Evolutionary conservation across 2,888 invertebrate genomes (phyloP).

Genomic region (Nemoura dubitans): DNA sequence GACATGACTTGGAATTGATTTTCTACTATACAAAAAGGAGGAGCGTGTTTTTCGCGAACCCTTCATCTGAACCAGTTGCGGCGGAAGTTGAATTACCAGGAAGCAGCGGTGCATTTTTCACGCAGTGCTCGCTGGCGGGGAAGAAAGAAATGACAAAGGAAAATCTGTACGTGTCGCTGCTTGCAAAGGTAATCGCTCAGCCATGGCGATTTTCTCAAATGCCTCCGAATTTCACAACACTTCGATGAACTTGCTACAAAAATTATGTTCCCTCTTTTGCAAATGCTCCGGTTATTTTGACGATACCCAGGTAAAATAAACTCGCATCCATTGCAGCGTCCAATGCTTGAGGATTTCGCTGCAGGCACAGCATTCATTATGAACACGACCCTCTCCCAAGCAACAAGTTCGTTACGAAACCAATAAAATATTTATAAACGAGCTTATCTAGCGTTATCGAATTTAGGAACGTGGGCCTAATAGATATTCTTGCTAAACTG

Average conservation of each 20-base stretch:
- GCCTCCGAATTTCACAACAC: background rate
- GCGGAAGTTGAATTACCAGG: too few relatives aligned
- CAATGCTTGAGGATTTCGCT: background rate
- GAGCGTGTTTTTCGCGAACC: too few relatives aligned
- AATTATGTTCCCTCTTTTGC: background rate
- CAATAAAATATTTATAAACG: constrained; percentile 34
- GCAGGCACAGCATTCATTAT: background rate
- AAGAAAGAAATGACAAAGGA: background rate
- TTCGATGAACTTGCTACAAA: background rate
- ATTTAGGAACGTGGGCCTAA: constrained; percentile 7
- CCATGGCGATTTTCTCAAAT: background rate
- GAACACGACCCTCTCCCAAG: background rate
- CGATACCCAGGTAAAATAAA: too few relatives aligned
- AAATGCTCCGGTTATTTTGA: too few relatives aligned
- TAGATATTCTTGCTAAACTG: constrained; percentile 21
- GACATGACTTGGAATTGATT: too few relatives aligned
- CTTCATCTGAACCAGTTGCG: too few relatives aligned
- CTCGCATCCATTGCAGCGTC: too few relatives aligned
- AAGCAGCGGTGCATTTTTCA: too few relatives aligned
- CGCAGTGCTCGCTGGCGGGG: background rate
- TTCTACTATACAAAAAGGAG: too few relatives aligned
- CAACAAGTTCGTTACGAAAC: constrained; percentile 15
- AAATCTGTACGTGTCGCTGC: background rate
- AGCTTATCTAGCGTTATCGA: constrained; percentile 33
- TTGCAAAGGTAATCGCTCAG: background rate